These are phyloP conservation scores for Scartelaos histophorus DNA, from an alignment of 2,113 vertebrate species.

Conservation along the genomic window DNA sequence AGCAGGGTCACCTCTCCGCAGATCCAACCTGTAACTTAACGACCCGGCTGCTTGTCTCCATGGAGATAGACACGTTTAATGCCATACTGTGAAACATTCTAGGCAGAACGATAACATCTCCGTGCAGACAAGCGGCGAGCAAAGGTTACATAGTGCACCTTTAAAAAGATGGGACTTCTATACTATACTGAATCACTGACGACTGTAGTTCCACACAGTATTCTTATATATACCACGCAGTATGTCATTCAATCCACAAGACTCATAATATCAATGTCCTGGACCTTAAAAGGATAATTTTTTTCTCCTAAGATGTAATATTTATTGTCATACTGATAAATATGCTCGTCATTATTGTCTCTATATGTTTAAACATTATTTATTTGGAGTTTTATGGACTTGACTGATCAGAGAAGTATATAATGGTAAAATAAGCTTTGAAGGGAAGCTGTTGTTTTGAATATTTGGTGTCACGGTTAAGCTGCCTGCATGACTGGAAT, in stretches of 20 bases:
- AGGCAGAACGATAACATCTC: too few species aligned
- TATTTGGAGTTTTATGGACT: constrained; percentile 53
- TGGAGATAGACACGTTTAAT: too few species aligned
- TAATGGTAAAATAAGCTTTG: constrained; percentile 35
- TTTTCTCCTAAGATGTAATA: constrained; percentile 33
- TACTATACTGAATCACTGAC: not conserved
- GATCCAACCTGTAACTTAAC: too few species aligned
- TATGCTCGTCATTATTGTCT: constrained; percentile 34
- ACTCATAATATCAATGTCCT: constrained; percentile 26
- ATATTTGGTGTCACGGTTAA: constrained; percentile 51
- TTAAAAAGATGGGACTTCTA: too few species aligned
- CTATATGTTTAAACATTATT: constrained; percentile 45
- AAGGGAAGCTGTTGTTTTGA: constrained; percentile 26
- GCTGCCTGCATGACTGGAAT: constrained; percentile 47
- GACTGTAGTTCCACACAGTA: constrained; percentile 43
- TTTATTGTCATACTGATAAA: constrained; percentile 55
- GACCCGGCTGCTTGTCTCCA: too few species aligned
- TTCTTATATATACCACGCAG: constrained; percentile 46
- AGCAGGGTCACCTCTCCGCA: too few species aligned
- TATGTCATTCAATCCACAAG: constrained; percentile 47
- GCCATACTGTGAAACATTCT: too few species aligned
- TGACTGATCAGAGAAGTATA: constrained; percentile 32
- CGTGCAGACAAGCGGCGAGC: too few species aligned
- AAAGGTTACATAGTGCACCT: too few species aligned
- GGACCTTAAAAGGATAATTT: constrained; percentile 26